A percentile compares a stretch with the other conserved stretches of the same genome.
These are phyloP conservation scores for Drosophila triauraria DNA, from an alignment of 1,140 invertebrate species.

Conservation along the genomic window DNA sequence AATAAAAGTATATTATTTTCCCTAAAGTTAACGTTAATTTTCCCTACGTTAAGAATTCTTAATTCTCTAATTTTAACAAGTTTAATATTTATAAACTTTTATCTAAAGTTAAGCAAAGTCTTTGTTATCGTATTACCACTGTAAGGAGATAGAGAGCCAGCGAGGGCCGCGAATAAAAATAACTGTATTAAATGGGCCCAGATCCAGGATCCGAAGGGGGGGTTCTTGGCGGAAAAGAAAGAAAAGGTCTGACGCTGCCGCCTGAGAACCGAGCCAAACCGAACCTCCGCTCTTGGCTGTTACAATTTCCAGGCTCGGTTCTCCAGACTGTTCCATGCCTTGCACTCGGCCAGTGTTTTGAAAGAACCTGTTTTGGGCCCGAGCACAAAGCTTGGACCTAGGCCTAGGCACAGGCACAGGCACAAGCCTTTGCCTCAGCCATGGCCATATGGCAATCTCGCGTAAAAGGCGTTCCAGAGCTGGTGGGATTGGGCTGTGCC, in stretches of 20 bases:
- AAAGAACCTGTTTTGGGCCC: conserved; percentile 59
- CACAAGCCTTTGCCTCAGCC: conserved; percentile 9
- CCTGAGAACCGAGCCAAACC: conserved; percentile 43
- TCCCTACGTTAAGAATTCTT: no score
- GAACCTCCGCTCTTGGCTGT: conserved; percentile 57
- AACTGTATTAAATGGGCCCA: conserved; percentile 82
- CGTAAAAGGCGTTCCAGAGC: conserved; percentile 64
- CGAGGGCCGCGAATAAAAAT: conserved; percentile 55
- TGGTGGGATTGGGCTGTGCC: conserved; percentile 62
- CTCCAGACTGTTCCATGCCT: conserved; percentile 14
- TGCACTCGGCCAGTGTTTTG: conserved; percentile 11
- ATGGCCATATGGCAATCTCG: conserved; percentile 11
- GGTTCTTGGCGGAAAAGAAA: conserved; percentile 10
- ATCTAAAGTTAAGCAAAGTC: background rate
- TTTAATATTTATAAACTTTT: no score
- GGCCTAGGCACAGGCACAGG: conserved; percentile 5
- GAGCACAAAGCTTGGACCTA: background rate
- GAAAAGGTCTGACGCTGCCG: conserved; percentile 37
- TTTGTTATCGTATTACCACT: background rate
- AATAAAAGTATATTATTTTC: no score
- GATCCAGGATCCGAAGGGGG: conserved; percentile 53
- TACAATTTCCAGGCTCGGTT: conserved; percentile 59
- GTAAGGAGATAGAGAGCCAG: conserved; percentile 16
- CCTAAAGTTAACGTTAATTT: no score
- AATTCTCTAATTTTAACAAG: no score